Evolutionary conservation across 2,888 invertebrate genomes (phyloP), one percentile per base, ranked within the genome.

Genomic region (Megamerina dolium): DNA sequence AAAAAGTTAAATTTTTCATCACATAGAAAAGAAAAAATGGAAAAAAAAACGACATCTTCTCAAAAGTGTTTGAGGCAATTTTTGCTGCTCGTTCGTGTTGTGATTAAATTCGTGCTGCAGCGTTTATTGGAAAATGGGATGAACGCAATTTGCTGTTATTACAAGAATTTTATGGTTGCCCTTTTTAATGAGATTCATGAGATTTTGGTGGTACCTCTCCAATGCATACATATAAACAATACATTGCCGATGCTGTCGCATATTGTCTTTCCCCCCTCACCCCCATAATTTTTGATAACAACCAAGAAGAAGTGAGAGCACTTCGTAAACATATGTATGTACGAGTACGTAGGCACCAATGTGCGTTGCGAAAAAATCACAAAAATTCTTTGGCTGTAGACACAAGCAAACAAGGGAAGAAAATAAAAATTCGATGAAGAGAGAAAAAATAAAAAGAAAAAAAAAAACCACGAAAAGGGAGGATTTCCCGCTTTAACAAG

Each of bases 141-240:
- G 59, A 56, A 58, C 57, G 48, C 59, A 57, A 59, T 59, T 59
- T 59, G 58, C 54, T 56, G 55, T 57, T 59, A 59, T 59, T 58
- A 59, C 57, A 59, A 53, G 58, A 57, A 52, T 56, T 57, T 57
- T 57, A 59, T 56, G 56, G 53, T 55, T 55, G 55, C 55, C 55
- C 54, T 55, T 45, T 48, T 48, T 58, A 58, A 59, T 59, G 57
- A 59, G 58, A 59, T 59, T 59, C 57, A 59, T 58, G 57, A 55
- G 59, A 57, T 58, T 57, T 46, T 45, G 47, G 36, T 29, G 29
- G 27, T 32, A n/a, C 10, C 21, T 12, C 13, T 12, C 12, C 5
- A 12, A 26, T 20, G 23, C 1, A 23, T 4, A 23, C 16, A 21
- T 3, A 16, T 5, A 16, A n/a, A 39, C 2, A 21, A 12, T 26